Evolutionary conservation across 1,140 invertebrate species (phyloP).

Genomic region (Zaprionus tsacasi): DNA sequence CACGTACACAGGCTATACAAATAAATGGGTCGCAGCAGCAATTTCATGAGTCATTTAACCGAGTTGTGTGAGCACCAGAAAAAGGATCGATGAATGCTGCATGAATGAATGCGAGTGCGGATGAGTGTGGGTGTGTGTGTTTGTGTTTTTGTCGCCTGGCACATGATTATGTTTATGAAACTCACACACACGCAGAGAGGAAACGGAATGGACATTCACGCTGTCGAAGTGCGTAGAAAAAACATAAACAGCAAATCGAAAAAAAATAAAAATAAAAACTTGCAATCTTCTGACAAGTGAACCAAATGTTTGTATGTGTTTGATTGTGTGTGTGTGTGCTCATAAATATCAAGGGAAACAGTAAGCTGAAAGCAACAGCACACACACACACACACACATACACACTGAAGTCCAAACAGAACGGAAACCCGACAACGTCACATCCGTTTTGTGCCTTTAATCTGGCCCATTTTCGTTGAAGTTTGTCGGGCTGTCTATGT

Average conservation of each 20-base stretch:
- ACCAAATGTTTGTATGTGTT: conserved; percentile 22
- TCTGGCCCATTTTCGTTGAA: conserved; percentile 55
- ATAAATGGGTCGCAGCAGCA: conserved; percentile 77
- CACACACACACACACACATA: neutral
- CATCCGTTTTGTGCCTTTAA: conserved; percentile 76
- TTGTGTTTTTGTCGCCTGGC: conserved; percentile 53
- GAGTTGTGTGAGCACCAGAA: conserved; percentile 62
- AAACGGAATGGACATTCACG: conserved; percentile 53
- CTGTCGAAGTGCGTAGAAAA: conserved; percentile 72
- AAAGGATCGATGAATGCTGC: conserved; percentile 56
- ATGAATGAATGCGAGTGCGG: conserved; percentile 40
- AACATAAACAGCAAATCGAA: conserved; percentile 79
- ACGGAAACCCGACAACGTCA: conserved; percentile 69
- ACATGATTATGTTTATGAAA: conserved; percentile 78
- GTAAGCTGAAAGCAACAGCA: conserved; percentile 43
- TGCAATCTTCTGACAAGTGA: conserved; percentile 57
- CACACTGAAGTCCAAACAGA: conserved; percentile 13
- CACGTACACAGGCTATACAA: conserved; percentile 37
- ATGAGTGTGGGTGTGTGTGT: conserved; percentile 40
- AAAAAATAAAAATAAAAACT: conserved; percentile 72
- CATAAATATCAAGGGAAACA: conserved; percentile 52
- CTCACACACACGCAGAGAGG: conserved; percentile 7
- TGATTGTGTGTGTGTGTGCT: conserved; percentile 21
- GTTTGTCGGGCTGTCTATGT: conserved; percentile 37
- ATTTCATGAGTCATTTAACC: conserved; percentile 83